These are phyloP conservation scores for Mastacembelus armatus DNA, from an alignment of 2,797 vertebrate genomes.

Conservation along the genomic window DNA sequence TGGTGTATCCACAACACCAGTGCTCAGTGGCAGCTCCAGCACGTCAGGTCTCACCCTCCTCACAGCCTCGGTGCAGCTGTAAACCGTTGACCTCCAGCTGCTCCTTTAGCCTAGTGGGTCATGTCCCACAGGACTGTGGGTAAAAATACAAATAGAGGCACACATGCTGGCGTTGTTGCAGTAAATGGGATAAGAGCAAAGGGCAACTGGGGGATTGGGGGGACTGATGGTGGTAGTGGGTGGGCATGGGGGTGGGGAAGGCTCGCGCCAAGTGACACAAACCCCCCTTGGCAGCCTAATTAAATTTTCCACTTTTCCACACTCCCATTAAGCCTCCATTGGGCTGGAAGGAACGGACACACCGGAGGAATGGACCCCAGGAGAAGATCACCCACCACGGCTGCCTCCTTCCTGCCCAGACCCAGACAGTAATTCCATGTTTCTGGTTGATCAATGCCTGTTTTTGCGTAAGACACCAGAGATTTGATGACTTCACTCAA, in stretches of 20 bases:
- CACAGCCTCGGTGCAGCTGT: conserved; percentile 41
- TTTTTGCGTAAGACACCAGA: not conserved
- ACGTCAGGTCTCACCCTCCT: conserved; percentile 32
- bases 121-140: conserved; percentile 40
- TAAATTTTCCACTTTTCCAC: conserved; percentile 88
- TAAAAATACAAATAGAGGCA: conserved; percentile 34
- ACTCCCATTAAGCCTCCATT: conserved; percentile 83
- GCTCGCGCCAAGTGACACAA: conserved; percentile 83
- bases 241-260: conserved; percentile 33
- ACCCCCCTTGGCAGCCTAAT: conserved; percentile 87
- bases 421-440: conserved; percentile 8
- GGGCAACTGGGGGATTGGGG: not conserved
- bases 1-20: conserved; percentile 9
- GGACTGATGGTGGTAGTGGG: conserved; percentile 39
- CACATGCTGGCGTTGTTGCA: conserved; percentile 21
- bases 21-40: conserved; percentile 21
- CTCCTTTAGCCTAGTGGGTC: conserved; percentile 55
- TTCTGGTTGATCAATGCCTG: conserved; percentile 17
- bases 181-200: conserved; percentile 52
- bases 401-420: not conserved
- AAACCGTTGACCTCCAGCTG: conserved; percentile 65
- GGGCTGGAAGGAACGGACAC: conserved; percentile 80
- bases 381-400: conserved; percentile 54
- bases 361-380: conserved; percentile 76
- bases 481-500: not conserved